Percentiles rank a stretch among this genome's conserved stretches.
Conservation (phyloP, 2,113 vertebrate species). For the Macheiramphus alcinus region DNA sequence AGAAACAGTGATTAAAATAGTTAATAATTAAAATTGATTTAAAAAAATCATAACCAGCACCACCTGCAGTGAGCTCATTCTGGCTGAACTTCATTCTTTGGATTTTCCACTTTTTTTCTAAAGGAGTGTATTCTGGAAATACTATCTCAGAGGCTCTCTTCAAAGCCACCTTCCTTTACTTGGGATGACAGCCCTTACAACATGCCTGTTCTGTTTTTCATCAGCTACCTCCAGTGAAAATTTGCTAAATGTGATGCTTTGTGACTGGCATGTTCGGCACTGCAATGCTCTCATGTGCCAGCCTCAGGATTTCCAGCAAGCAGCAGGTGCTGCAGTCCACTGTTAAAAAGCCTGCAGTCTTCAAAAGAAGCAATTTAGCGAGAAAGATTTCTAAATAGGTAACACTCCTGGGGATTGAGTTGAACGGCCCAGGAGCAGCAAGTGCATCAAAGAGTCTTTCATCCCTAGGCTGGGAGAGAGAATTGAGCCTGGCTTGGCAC, state of each 20-base stretch:
- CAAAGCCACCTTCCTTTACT: neutral
- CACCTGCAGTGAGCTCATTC: neutral
- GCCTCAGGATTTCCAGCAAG: neutral
- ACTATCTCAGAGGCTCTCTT: neutral
- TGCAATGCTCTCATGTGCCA: neutral
- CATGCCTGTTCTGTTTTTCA: neutral
- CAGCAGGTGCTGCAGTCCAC: neutral
- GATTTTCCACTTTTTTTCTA: neutral
- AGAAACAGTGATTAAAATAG: neutral
- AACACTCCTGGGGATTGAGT: neutral
- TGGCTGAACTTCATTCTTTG: neutral
- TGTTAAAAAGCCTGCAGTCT: neutral
- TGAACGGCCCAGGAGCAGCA: neutral
- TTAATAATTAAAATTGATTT: neutral
- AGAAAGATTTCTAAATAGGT: neutral
- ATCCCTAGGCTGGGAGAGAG: neutral
- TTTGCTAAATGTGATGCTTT: neutral
- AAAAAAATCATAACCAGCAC: neutral
- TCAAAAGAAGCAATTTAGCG: slow-evolving; percentile 2
- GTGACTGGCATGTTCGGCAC: neutral
- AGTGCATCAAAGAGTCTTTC: neutral
- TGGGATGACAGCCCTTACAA: neutral
- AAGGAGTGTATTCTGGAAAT: neutral
- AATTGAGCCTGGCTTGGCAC: neutral
- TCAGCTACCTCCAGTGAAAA: neutral